Evolutionary conservation across 2,888 invertebrate genomes (phyloP).

Genomic region (Timema podura): DNA sequence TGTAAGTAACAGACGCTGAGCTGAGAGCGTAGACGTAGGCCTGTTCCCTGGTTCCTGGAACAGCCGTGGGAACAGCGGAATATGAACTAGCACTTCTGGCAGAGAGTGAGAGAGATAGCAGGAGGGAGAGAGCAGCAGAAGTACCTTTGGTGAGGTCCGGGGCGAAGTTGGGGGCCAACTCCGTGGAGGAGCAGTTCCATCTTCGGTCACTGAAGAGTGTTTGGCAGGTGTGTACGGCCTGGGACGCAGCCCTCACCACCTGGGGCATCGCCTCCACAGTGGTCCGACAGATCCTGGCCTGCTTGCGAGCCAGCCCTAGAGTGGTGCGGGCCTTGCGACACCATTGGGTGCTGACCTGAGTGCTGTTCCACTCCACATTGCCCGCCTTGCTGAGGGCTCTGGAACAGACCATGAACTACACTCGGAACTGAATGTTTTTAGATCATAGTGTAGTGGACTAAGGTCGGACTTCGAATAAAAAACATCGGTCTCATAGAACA

Average conservation of each 20-base stretch:
- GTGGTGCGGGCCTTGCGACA: constrained; percentile 38
- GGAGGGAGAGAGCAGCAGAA: neutral
- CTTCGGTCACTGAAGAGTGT: constrained; percentile 65
- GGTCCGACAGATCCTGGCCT: constrained; percentile 40
- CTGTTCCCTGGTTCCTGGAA: constrained; percentile 76
- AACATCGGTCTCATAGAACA: too few relatives aligned
- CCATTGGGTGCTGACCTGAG: constrained; percentile 20
- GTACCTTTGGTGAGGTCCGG: constrained; percentile 74
- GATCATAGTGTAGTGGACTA: neutral
- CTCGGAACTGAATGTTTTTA: neutral
- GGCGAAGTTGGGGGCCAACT: constrained; percentile 65
- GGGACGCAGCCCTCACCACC: constrained; percentile 67
- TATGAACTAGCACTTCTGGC: too few relatives aligned
- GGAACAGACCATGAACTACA: constrained; percentile 4
- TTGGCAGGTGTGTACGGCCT: constrained; percentile 66
- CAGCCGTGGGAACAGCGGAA: neutral
- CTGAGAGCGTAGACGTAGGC: constrained; percentile 81
- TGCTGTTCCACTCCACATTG: constrained; percentile 21
- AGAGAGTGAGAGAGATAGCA: too few relatives aligned
- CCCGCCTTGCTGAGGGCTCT: constrained; percentile 25
- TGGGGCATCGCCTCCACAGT: constrained; percentile 57
- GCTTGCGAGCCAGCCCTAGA: constrained; percentile 33
- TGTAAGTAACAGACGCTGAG: constrained; percentile 72
- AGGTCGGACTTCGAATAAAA: too few relatives aligned
- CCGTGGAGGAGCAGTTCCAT: constrained; percentile 81